A percentile compares a stretch with the other conserved stretches of the same genome.
Conservation (phyloP, 2,113 vertebrate genomes). For the Oxyruncus cristatus region DNA sequence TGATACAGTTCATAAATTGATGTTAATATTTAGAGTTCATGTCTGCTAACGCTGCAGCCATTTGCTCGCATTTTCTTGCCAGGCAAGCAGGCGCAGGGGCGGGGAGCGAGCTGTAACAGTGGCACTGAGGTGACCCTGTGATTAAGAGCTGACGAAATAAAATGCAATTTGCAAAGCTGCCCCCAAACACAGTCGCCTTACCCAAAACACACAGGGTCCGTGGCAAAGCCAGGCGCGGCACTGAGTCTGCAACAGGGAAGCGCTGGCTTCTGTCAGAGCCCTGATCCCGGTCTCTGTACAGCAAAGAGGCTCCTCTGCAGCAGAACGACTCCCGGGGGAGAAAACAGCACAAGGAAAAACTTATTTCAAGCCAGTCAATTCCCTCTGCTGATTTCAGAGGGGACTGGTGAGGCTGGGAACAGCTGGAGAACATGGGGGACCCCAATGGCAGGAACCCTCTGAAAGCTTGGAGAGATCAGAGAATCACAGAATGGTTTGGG, state of each 20-base stretch:
- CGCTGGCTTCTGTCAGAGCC: not conserved
- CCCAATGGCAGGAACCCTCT: not conserved
- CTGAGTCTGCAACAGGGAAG: no score
- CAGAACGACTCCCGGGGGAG: fast-evolving
- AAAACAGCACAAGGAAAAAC: not conserved
- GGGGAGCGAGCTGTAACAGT: not conserved
- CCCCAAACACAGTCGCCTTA: not conserved
- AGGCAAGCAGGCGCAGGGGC: not conserved
- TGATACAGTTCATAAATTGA: constrained; percentile 65
- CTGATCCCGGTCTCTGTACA: not conserved
- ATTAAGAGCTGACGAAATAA: not conserved
- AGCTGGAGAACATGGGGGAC: not conserved
- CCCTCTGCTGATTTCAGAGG: not conserved
- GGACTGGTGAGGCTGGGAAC: not conserved
- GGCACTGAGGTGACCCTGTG: not conserved
- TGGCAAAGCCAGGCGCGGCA: not conserved
- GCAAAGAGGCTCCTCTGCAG: not conserved
- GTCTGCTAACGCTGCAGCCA: constrained; percentile 31
- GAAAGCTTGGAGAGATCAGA: not conserved
- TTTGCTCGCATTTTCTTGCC: constrained; percentile 38
- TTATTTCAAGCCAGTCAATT: not conserved
- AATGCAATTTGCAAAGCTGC: not conserved
- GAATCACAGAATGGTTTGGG: not conserved
- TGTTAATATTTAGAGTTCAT: constrained; percentile 66
- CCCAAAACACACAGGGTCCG: not conserved